Evolutionary conservation across 2,113 vertebrate genomes (phyloP).

Genomic region (Eulemur macaco): DNA sequence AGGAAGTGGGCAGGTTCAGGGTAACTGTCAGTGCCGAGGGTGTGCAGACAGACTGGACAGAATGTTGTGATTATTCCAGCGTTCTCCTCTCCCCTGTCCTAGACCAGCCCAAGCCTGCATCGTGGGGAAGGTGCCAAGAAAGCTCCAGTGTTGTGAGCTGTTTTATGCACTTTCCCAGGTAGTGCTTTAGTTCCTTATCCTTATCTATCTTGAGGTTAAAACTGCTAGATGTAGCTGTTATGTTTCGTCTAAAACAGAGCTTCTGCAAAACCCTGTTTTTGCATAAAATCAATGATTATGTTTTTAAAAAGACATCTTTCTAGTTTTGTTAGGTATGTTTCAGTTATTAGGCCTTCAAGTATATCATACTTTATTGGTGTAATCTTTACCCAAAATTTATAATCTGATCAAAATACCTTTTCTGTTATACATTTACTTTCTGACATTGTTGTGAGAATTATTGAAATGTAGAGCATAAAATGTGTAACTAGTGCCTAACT

Average conservation of each 20-base stretch:
- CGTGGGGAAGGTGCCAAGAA: neutral
- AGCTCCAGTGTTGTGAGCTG: neutral
- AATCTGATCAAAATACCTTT: slow-evolving; percentile 7
- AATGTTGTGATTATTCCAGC: no score
- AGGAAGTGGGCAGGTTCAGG: neutral
- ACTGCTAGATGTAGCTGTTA: neutral
- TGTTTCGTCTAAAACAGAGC: neutral
- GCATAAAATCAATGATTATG: neutral
- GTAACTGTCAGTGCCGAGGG: neutral
- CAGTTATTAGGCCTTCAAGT: neutral
- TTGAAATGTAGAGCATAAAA: neutral
- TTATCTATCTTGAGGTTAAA: neutral
- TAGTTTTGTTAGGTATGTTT: neutral
- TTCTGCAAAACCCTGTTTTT: neutral
- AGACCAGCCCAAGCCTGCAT: neutral
- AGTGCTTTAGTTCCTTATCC: neutral
- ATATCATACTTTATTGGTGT: neutral
- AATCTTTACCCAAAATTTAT: neutral
- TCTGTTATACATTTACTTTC: neutral
- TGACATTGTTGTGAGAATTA: neutral
- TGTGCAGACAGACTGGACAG: no score
- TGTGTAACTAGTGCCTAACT: neutral
- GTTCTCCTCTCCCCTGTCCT: neutral
- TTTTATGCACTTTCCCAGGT: neutral
- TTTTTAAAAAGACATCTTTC: neutral